Conservation (phyloP, 2,797 vertebrate species). For the Lagocephalus sceleratus region DNA sequence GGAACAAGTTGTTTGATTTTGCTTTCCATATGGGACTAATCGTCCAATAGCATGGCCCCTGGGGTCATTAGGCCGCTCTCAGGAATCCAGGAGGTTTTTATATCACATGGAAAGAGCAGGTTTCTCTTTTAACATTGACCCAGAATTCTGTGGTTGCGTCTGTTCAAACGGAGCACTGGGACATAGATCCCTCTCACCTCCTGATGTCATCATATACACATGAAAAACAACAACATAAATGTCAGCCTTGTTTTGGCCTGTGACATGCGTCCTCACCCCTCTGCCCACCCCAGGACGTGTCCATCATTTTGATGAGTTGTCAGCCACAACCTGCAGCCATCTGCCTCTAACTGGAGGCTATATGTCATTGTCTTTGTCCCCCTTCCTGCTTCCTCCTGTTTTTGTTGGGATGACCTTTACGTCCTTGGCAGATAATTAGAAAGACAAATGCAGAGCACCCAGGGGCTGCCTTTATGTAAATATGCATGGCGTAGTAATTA, state of each 20-base stretch:
- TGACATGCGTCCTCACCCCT: not conserved
- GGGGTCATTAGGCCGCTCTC: no score
- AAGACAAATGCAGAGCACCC: not conserved
- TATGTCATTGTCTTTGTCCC: conserved; percentile 1
- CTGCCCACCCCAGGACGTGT: conserved; percentile 23
- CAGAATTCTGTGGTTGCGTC: no score
- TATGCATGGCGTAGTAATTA: conserved; percentile 4
- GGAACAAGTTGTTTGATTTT: no score
- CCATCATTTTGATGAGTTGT: conserved; percentile 47
- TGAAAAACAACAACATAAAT: no score
- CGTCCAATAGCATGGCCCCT: no score
- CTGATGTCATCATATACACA: no score
- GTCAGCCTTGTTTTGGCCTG: conserved; percentile 12
- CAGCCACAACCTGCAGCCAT: conserved; percentile 17
- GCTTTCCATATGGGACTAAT: no score
- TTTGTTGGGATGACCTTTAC: conserved; percentile 37
- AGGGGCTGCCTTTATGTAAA: not conserved
- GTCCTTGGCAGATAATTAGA: conserved; percentile 13
- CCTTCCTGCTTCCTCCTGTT: conserved; percentile 8
- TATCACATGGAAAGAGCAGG: no score
- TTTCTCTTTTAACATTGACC: no score
- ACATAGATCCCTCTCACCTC: no score
- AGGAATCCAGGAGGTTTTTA: no score
- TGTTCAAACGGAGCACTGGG: no score
- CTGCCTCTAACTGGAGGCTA: conserved; percentile 31